Conservation (phyloP, 2,797 vertebrate species). For the Syncerus caffer region DNA sequence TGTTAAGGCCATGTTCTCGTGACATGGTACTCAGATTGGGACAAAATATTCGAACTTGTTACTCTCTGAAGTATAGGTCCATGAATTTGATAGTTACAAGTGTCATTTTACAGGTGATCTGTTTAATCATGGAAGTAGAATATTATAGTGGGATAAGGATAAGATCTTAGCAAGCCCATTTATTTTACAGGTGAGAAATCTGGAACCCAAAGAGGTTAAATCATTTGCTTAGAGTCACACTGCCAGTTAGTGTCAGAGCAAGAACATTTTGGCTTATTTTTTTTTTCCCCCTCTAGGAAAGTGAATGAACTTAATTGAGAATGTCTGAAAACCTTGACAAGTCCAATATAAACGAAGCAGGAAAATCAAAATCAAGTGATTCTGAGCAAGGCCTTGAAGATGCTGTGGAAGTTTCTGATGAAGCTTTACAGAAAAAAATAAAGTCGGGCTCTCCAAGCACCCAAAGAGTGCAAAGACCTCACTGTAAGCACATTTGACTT, state of each 20-base stretch:
- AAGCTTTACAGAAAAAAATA: conserved; percentile 82
- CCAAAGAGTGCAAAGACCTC: conserved; percentile 80
- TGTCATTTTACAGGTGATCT: conserved; percentile 20
- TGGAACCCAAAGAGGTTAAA: conserved; percentile 9
- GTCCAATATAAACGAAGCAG: conserved; percentile 78
- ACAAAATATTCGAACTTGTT: background rate
- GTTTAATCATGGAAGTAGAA: conserved; percentile 24
- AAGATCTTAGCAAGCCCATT: conserved; percentile 6
- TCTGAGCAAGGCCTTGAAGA: conserved; percentile 76
- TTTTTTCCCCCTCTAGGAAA: conserved; percentile 63
- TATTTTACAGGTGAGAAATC: conserved; percentile 23
- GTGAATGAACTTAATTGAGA: conserved; percentile 68
- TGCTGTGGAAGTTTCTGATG: conserved; percentile 79
- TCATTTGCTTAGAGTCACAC: background rate
- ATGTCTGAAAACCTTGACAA: conserved; percentile 91
- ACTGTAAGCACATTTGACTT: conserved; percentile 85
- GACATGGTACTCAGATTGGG: background rate
- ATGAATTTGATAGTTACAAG: background rate
- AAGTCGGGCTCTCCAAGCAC: conserved; percentile 83
- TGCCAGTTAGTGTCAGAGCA: background rate
- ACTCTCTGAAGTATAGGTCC: background rate
- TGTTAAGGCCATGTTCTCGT: background rate
- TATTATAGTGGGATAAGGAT: conserved; percentile 36
- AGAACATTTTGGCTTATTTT: conserved; percentile 36
- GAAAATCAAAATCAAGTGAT: conserved; percentile 76